Evolutionary conservation across 2,888 invertebrate genomes (phyloP), one percentile per base, ranked within the genome.

Genomic region (Protophormia terraenovae): DNA sequence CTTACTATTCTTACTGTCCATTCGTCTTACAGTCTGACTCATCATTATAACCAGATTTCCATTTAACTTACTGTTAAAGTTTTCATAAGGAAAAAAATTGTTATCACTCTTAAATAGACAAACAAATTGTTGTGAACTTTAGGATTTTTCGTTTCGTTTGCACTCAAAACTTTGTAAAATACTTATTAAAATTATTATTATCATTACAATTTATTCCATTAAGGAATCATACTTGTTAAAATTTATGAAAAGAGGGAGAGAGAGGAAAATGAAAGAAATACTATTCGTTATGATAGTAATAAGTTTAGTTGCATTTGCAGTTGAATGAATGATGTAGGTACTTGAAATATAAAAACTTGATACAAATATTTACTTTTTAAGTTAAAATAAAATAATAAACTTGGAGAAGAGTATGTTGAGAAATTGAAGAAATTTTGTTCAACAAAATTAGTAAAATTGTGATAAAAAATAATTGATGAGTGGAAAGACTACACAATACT

Each of bases 121-220:
- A 78, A 32, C 55, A 77, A 60, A 47, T 67, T 69, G 77, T 78
- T 78, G 58, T 50, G 47, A 78, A 69, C 77, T 78, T 78, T 60
- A 10, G 38, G 35, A 69, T 72, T n/a, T 12, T 55, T 55, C n/a
- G 14, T 41, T 35, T 60, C 12, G 16, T 19, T 60, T 32, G 27
- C 22, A 50, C 35, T 60, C 35, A 10, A 69, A 67, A 22, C n/a
- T 58, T 50, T 78, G 58, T 35, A 16, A 24, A 58, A 58, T 32
- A 27, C 69, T 69, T 78, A 78, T 60, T 78, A 47, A 69, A 47
- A 50, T 45, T 55, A 6, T 71, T 32, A 69, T 69, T 41, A 35
- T 32, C 14, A 67, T 67, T 24, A 32, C 45, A 67, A 67, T 77
- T 77, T 32, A 69, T 60, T 47, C 32, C 24, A 27, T 69, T 60